Evolutionary conservation across 2,113 vertebrate genomes (phyloP), one percentile per base, ranked within the genome.

Genomic region (Hippocampus abdominalis): DNA sequence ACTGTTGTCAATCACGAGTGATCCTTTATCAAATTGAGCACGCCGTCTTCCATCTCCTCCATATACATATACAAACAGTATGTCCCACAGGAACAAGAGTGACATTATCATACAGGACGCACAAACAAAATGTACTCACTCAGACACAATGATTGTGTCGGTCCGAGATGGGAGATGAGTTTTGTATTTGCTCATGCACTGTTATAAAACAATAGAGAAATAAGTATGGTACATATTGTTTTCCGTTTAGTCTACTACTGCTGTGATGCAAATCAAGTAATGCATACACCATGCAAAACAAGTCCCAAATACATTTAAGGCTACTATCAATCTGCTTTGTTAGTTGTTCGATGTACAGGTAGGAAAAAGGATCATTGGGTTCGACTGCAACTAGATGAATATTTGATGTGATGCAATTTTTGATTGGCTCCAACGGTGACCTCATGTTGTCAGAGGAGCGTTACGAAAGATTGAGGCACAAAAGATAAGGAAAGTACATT

Each of bases 1-100:
- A 63, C 78, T 62, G 61, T 69, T 82, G 77, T 80, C 85, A 81
- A 57, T 84, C 80, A 82, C 60, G 44, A 64, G 51, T 40, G 9
- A 11, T 2, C 5, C 13, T 46, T 64, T 44, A 74, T 63, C 62
- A 4, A 21, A 77, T 63, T 60, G 27, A 20, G 15, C 27, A 20
- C 27, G 27, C 27, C 57, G 15, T 29, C 57, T 60, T 56, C 72
- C 64, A 57, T 74, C 70, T 59, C 42, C 27, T 79, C 5, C 32
- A 36, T 36, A 36, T 36, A 36, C 32, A 36, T 36, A 81, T 54
- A 12, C 12, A 64, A n/a, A 42, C n/a, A 42, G 11, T 40, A 21
- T 15, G 36, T 42, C 40, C 40, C n/a, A 46, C 3, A 18, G n/a
- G 63, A 64, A 46, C 40, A 27, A 64, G 11, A 27, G 23, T 25